Evolutionary conservation across 2,797 vertebrate species (phyloP).

Genomic region (Lagorchestes hirsutus): DNA sequence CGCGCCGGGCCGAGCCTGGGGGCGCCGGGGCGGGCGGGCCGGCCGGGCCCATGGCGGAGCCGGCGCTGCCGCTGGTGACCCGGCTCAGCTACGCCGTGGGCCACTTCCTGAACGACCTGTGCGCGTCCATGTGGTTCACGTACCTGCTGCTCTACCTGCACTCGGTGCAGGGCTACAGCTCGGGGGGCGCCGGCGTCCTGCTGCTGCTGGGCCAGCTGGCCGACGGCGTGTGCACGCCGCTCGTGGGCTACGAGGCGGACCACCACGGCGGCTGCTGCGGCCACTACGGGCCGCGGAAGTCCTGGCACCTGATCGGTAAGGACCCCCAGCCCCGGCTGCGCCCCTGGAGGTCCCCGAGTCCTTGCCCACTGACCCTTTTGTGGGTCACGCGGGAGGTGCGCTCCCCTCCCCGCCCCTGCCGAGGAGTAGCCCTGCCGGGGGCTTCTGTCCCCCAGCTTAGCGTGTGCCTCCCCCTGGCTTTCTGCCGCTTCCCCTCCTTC

Average conservation of each 20-base stretch:
- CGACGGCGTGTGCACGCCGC: constrained; percentile 93
- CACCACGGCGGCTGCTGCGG: constrained; percentile 87
- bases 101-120: constrained; percentile 95
- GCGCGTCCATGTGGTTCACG: constrained; percentile 97
- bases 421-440: background rate
- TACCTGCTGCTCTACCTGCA: constrained; percentile 96
- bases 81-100: constrained; percentile 91
- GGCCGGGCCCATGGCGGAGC: constrained; percentile 81
- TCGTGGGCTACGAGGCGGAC: constrained; percentile 94
- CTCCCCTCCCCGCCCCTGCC: background rate
- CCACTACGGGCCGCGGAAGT: constrained; percentile 93
- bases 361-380: background rate
- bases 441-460: background rate
- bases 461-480: background rate
- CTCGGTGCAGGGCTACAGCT: constrained; percentile 91
- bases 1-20: background rate
- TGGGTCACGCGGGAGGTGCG: too few species aligned
- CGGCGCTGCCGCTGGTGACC: constrained; percentile 76
- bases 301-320: constrained; percentile 95
- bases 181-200: constrained; percentile 90
- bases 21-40: constrained; percentile 55
- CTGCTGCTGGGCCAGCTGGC: constrained; percentile 92
- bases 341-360: background rate
- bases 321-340: background rate
- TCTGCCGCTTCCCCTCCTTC: background rate